Percentiles rank a stretch among this genome's conserved stretches.
phyloP scores from a whole-genome alignment of 2,797 vertebrate genomes.

The Syncerus caffer region DNA sequence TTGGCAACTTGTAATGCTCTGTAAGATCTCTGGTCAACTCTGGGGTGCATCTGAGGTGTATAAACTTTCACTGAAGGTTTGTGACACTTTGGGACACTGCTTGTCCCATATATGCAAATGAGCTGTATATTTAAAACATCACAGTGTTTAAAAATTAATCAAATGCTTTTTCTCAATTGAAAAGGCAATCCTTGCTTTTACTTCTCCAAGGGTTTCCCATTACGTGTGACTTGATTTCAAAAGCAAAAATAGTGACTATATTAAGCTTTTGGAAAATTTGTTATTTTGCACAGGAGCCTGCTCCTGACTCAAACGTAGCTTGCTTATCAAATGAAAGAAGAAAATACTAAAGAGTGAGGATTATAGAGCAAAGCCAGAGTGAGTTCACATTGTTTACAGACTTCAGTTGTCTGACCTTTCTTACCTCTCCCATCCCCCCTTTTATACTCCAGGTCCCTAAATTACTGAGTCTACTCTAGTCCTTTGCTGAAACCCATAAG shows the following conservation, averaged over 20 bases:
- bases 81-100: neutral
- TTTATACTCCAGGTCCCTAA: rapidly evolving
- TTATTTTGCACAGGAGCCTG: neutral
- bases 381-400: neutral
- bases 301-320: neutral
- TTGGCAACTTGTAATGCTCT: rapidly evolving
- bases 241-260: neutral
- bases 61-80: neutral
- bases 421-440: rapidly evolving
- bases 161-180: neutral
- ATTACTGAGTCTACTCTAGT: no score
- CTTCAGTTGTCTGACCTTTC: neutral
- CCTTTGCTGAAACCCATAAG: rapidly evolving
- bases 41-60: rapidly evolving
- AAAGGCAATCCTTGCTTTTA: neutral
- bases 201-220: neutral
- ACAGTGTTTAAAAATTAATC: neutral
- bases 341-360: neutral
- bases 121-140: neutral
- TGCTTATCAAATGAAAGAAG: neutral
- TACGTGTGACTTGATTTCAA: neutral
- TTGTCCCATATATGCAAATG: neutral
- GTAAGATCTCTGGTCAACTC: rapidly evolving
- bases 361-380: neutral
- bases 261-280: neutral